These are phyloP conservation scores for Mesorhabditis belari DNA, from an alignment of 2,888 invertebrate genomes.

Conservation along the genomic window DNA sequence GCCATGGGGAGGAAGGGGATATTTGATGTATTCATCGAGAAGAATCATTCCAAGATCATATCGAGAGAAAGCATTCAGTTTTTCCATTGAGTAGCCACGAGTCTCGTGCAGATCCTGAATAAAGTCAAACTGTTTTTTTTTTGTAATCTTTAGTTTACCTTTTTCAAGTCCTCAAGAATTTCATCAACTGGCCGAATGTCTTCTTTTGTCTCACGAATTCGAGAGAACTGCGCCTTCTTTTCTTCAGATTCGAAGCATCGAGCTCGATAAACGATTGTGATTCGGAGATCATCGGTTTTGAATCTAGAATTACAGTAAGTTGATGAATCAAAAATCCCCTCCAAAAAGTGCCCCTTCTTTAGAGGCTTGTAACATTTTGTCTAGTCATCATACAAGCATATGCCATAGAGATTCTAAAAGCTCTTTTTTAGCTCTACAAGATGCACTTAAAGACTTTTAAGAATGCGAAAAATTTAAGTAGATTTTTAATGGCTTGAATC, in stretches of 20 bases:
- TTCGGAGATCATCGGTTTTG: slow-evolving; percentile 8
- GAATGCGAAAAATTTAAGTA: too few species aligned
- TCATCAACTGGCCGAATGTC: background rate
- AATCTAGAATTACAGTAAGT: background rate
- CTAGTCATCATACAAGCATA: too few species aligned
- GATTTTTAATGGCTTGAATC: too few species aligned
- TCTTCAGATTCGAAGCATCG: slow-evolving; percentile 11
- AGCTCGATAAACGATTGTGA: slow-evolving; percentile 9
- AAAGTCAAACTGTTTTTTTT: background rate
- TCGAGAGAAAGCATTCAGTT: background rate
- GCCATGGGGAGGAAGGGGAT: background rate
- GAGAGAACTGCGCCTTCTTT: background rate
- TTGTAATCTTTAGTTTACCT: too few species aligned
- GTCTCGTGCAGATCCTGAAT: background rate
- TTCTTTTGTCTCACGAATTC: background rate
- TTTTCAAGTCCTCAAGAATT: background rate
- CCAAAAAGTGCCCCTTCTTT: too few species aligned
- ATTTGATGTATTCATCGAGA: background rate
- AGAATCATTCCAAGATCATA: background rate
- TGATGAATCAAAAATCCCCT: background rate
- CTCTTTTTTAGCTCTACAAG: too few species aligned
- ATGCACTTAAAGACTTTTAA: too few species aligned
- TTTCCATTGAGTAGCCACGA: background rate
- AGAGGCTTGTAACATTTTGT: too few species aligned
- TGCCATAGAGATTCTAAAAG: too few species aligned